Base-by-base conservation (phyloP, 37 sponge, comb jelly and placozoan genomes). In the Cliona cf. orientalis region DNA sequence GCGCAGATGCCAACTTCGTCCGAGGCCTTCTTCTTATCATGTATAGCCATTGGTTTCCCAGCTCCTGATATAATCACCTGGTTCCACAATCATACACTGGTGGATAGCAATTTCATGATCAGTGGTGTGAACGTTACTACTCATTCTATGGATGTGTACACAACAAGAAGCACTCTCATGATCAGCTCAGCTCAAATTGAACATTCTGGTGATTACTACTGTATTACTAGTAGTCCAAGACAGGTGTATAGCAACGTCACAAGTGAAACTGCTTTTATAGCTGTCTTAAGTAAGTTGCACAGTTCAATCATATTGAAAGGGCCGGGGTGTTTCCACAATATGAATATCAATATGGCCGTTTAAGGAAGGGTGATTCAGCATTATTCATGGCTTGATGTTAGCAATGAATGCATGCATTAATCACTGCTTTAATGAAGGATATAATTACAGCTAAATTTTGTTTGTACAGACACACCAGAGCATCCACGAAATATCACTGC, bases 11-110 rank as follows among this genome's bases (percentile, higher is more conserved):
- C 87, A 4, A 62, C 63, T 23, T 14, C 44, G 17, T 1, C 35
- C 1, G 80, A 82, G 12, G 23, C 22, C 14, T 53, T 74, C 61
- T 34, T 7, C 4, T 23, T 92, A 31, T 61, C 44, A 42, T 92
- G 92, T 72, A 43, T 21, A n/a, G 92, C 75, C 29, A 61, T 45
- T 26, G 92, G 88, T 5, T 82, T 72, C 63, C 80, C 87, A 22
- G 14, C 71, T 19, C 83, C 84, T 2, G 58, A 44, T 49, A n/a
- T n/a, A n/a, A 80, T 83, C 14, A 32, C n/a, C 23, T 90, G 90
- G 90, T 55, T 23, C 42, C 84, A 86, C 38, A 86, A 86, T 61
- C 60, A 53, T 5, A 78, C 87, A 29, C 28, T 31, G 14, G 41
- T 91, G 49, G 40, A 21, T 63, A 73, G 1, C 34, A 53, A 44